Percentiles rank a stretch among this genome's conserved stretches.
Evolutionary conservation across 92 coral and sea anemone genomes (phyloP).

Genomic region (Epizoanthus rinbou): DNA sequence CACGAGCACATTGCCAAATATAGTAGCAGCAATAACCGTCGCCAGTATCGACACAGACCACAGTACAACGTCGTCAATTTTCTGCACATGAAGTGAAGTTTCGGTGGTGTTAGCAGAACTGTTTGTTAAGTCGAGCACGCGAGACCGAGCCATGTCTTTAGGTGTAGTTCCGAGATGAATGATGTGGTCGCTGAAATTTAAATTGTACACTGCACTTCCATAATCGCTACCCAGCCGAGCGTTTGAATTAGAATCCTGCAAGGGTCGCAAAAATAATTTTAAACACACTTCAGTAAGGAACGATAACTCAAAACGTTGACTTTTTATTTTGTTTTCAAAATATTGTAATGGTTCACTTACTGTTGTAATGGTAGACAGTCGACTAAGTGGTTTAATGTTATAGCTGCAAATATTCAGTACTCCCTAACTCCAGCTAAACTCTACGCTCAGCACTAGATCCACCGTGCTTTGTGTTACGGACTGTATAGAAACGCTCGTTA

Average conservation of each 20-base stretch:
- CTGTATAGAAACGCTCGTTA: background rate
- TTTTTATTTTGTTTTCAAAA: no score
- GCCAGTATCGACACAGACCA: slow-evolving; percentile 63
- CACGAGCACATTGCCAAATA: slow-evolving; percentile 78
- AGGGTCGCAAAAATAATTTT: no score
- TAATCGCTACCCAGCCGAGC: background rate
- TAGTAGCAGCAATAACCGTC: slow-evolving; percentile 67
- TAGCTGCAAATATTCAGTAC: no score
- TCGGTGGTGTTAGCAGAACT: slow-evolving; percentile 2
- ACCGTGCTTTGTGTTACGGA: background rate
- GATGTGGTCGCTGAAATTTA: background rate
- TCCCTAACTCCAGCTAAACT: no score
- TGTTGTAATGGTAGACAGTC: no score
- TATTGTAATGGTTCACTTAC: no score
- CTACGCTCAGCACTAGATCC: no score
- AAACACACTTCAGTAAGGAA: no score
- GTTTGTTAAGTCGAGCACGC: background rate
- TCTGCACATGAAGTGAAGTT: background rate
- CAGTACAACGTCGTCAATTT: slow-evolving; percentile 55
- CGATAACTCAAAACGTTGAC: no score
- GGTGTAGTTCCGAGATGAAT: background rate
- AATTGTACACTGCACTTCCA: background rate
- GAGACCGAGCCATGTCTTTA: slow-evolving; percentile 16
- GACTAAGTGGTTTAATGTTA: no score
- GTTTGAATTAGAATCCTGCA: background rate